These are phyloP conservation scores for Linnaemya tessellans DNA, from an alignment of 2,888 invertebrate species.

Conservation along the genomic window DNA sequence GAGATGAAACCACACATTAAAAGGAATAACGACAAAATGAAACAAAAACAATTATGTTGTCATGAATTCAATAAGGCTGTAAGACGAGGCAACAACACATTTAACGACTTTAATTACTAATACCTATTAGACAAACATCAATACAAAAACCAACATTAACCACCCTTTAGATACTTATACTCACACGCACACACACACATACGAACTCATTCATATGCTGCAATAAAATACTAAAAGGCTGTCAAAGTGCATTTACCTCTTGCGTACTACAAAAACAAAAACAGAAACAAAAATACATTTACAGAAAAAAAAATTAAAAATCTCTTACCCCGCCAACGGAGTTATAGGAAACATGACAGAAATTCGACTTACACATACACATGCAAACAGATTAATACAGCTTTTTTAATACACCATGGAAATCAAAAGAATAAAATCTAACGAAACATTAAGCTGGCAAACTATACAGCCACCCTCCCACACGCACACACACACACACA, in stretches of 20 bases:
- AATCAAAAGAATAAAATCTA: conserved; percentile 46
- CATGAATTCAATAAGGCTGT: conserved; percentile 48
- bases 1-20: conserved; percentile 49
- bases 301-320: neutral
- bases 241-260: conserved; percentile 67
- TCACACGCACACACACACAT: neutral
- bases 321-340: conserved; percentile 12
- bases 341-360: conserved; percentile 17
- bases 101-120: conserved; percentile 60
- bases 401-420: conserved; percentile 63
- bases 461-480: conserved; percentile 35
- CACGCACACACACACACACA: conserved; percentile 13
- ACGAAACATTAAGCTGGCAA: conserved; percentile 52
- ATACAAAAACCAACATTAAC: conserved; percentile 14
- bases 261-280: neutral
- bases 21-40: conserved; percentile 17
- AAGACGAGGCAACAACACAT: conserved; percentile 48
- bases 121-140: conserved; percentile 44
- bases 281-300: too few species aligned
- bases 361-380: conserved; percentile 29
- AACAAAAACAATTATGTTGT: conserved; percentile 65
- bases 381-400: conserved; percentile 61
- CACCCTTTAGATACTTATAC: neutral
- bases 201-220: conserved; percentile 10
- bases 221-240: conserved; percentile 23